Conservation (phyloP, 2,888 invertebrate genomes). For the Lithophane socia region DNA sequence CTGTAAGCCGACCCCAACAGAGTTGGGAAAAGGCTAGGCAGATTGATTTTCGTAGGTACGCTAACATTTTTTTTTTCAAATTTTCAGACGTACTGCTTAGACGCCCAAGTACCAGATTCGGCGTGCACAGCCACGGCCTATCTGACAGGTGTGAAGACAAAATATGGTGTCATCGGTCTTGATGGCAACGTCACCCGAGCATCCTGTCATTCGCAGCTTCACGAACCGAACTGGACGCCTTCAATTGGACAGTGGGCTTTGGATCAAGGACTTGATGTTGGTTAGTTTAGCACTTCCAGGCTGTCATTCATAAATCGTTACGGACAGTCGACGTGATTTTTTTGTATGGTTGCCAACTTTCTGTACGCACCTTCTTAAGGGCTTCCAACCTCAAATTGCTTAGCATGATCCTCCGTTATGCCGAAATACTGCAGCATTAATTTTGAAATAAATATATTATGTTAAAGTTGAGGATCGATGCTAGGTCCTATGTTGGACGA, state of each 20-base stretch:
- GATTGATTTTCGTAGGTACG: too few species aligned
- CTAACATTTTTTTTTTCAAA: too few species aligned
- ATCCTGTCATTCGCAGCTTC: slow-evolving; percentile 91
- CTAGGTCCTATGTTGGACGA: too few species aligned
- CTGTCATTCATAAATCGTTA: neutral
- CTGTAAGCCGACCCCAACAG: too few species aligned
- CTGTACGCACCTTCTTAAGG: too few species aligned
- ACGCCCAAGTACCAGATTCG: slow-evolving; percentile 93
- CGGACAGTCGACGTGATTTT: neutral
- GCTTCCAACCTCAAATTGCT: too few species aligned
- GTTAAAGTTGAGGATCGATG: too few species aligned
- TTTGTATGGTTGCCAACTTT: too few species aligned
- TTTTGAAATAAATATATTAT: too few species aligned
- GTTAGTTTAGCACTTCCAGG: slow-evolving; percentile 71
- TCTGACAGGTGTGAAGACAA: slow-evolving; percentile 93
- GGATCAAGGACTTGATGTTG: slow-evolving; percentile 85
- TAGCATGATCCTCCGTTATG: too few species aligned
- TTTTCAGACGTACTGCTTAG: slow-evolving; percentile 91
- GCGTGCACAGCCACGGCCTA: slow-evolving; percentile 94
- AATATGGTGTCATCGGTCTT: slow-evolving; percentile 92
- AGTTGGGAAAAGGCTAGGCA: too few species aligned
- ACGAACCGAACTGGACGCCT: slow-evolving; percentile 90
- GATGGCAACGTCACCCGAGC: slow-evolving; percentile 92
- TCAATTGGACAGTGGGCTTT: slow-evolving; percentile 93
- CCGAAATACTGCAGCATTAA: too few species aligned